Evolutionary conservation across 2,888 invertebrate genomes (phyloP), one percentile per base, ranked within the genome.

Genomic region (Parnassius glacialis): DNA sequence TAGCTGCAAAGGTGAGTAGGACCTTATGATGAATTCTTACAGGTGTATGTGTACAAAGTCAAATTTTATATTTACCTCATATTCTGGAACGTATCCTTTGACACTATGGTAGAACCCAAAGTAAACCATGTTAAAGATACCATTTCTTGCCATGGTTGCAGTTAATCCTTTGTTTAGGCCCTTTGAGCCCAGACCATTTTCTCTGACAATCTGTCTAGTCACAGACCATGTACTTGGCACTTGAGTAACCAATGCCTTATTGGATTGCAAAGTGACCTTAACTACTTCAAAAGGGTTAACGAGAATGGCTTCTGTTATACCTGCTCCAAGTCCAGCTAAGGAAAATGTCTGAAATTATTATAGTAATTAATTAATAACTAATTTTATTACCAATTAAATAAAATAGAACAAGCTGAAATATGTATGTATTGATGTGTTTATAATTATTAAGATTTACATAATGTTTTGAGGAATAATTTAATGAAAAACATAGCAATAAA

Each of bases 211-310:
- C 71, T 95, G 93, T 67, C 94, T 94, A 0, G 98, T 97, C 2
- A 97, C 96, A 3, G 93, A 80, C 92, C 95, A 95, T 0, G 97
- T 97, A 66, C 95, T 95, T 0, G 96, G 96, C 11, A 93, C 82
- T 74, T 95, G 93, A 58, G 92, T 90, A 42, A 93, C 92, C 56
- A 92, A 87, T 0, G 94, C 91, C 62, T 94, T 94, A 77, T 97
- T 95, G 0, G 96, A 94, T 80, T 97, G 97, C 65, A 97, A 85
- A 1, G 94, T 94, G n/a, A 98, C 97, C 93, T 98, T 99, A 0
- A 99, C 97, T 44, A 98, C 97, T 93, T 98, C 98, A 81, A 98
- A 98, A 0, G 98, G 98, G 88, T 98, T 98, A 0, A 98, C 96
- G 60, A 98, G 92, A 66, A 98, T 93, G 9, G 96, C 97, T 89